Conservation (phyloP, 1,140 invertebrate genomes). For the Theocolax elegans region DNA sequence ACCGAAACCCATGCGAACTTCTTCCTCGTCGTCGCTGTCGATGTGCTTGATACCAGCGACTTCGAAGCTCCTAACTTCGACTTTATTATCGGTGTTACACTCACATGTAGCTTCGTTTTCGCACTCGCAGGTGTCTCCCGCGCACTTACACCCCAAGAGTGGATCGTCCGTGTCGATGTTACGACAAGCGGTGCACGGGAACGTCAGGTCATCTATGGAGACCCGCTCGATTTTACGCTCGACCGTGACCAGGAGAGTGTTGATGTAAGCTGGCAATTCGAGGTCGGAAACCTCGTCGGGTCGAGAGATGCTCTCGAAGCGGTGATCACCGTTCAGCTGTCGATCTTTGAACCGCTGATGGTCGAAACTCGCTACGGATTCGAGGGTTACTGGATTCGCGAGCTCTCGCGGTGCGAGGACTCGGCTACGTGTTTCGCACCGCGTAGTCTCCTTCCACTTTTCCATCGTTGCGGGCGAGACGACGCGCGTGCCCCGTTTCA, state of each 20-base stretch:
- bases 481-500: constrained; percentile 45
- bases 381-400: constrained; percentile 50
- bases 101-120: constrained; percentile 44
- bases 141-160: constrained; percentile 61
- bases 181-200: constrained; percentile 71
- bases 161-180: constrained; percentile 67
- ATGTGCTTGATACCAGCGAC: constrained; percentile 78
- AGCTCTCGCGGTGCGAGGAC: constrained; percentile 48
- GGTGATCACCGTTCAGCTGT: constrained; percentile 37
- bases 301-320: constrained; percentile 43
- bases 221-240: constrained; percentile 76
- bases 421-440: constrained; percentile 50
- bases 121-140: constrained; percentile 52
- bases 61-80: constrained; percentile 69
- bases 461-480: constrained; percentile 53
- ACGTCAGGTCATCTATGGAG: constrained; percentile 74
- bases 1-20: constrained; percentile 67
- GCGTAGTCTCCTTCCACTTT: constrained; percentile 53
- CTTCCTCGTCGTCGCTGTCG: constrained; percentile 78
- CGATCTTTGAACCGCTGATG: constrained; percentile 23
- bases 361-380: constrained; percentile 43
- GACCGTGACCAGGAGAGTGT: constrained; percentile 73
- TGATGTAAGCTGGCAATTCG: constrained; percentile 72
- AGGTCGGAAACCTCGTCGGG: constrained; percentile 59
- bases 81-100: neutral